A percentile compares a stretch with the other conserved stretches of the same genome.
Conservation (phyloP, 1,140 invertebrate species). For the Dendroctonus valens region DNA sequence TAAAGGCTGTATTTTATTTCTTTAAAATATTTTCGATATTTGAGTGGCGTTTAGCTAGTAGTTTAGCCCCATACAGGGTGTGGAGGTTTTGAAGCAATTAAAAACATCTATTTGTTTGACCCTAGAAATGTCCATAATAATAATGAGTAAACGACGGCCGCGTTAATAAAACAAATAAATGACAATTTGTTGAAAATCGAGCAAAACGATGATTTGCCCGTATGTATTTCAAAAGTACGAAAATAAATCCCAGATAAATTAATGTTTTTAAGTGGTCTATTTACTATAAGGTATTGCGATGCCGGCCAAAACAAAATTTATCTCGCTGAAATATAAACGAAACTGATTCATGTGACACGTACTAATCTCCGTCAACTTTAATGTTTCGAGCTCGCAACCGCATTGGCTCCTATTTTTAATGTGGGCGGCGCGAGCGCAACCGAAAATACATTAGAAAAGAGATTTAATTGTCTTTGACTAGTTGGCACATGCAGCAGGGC, state of each 20-base stretch:
- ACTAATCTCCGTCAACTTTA: constrained; percentile 15
- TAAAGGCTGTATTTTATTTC: no score
- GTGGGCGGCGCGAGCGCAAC: not conserved
- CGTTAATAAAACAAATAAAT: no score
- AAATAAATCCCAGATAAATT: constrained; percentile 14
- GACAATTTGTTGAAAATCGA: no score
- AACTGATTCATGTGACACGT: constrained; percentile 20
- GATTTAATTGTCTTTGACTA: constrained; percentile 6
- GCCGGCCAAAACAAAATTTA: constrained; percentile 24
- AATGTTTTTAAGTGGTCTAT: constrained; percentile 23
- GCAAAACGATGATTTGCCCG: no score
- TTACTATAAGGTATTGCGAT: constrained; percentile 22
- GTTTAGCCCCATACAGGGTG: no score
- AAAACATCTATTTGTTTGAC: no score
- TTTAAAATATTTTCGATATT: no score
- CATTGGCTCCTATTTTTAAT: constrained; percentile 12
- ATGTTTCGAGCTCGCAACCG: not conserved
- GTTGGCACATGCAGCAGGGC: not conserved
- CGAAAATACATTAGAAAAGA: not conserved
- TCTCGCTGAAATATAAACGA: constrained; percentile 19
- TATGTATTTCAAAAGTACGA: no score
- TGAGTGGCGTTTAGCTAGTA: no score
- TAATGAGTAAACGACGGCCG: no score
- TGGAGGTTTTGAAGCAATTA: no score
- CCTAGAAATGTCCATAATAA: no score